These are phyloP conservation scores for Clupea harengus DNA, from an alignment of 2,113 vertebrate genomes.

Conservation along the genomic window DNA sequence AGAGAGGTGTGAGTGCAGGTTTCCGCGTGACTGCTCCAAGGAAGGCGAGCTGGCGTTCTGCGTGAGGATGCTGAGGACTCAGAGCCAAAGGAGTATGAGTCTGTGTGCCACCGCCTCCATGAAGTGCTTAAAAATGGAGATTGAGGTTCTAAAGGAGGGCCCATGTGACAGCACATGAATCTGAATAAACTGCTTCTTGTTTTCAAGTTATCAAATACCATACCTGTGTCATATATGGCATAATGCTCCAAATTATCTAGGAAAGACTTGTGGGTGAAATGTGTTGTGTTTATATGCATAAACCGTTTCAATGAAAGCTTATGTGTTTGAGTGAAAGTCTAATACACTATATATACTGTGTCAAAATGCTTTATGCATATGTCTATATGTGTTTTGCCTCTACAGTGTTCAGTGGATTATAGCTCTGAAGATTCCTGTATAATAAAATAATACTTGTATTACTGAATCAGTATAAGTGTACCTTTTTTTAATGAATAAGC, in stretches of 20 bases:
- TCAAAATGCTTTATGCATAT: background rate
- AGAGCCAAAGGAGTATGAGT: constrained; percentile 51
- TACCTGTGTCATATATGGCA: background rate
- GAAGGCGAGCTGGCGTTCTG: constrained; percentile 51
- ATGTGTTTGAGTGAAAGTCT: no score
- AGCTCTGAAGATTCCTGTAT: background rate
- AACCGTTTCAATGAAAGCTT: no score
- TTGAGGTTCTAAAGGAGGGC: constrained; percentile 61
- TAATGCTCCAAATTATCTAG: background rate
- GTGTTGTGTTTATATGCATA: background rate
- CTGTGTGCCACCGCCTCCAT: constrained; percentile 61
- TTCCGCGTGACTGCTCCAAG: constrained; percentile 52
- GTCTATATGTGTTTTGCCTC: background rate
- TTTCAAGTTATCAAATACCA: background rate
- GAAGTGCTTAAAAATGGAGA: constrained; percentile 55
- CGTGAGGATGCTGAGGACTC: constrained; percentile 49
- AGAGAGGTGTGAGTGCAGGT: constrained; percentile 59
- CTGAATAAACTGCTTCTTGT: background rate
- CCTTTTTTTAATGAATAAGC: no score
- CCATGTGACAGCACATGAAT: constrained; percentile 40
- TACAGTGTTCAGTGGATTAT: background rate
- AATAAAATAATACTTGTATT: background rate
- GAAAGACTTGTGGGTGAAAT: background rate
- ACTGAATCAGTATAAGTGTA: background rate
- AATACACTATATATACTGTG: no score